phyloP scores from a whole-genome alignment of 2,113 vertebrate species.

The Xenopus tropicalis region UCB_Xtro_10.0 CM004449.2:119087501-119088000 shows the following conservation, averaged over 20 bases:
- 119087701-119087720: slow-evolving; percentile 77
- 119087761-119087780: slow-evolving; percentile 84
- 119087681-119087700: slow-evolving; percentile 75
- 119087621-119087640: background rate
- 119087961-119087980: slow-evolving; percentile 96
- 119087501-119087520: too few species aligned
- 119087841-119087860: slow-evolving; percentile 68
- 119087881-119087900: background rate
- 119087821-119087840: slow-evolving; percentile 78
- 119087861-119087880: background rate
- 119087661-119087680: slow-evolving; percentile 69
- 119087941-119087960: slow-evolving; percentile 91
- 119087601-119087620: too few species aligned
- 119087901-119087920: background rate
- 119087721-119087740: slow-evolving; percentile 63
- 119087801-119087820: slow-evolving; percentile 87
- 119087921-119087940: slow-evolving; percentile 69
- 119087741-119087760: slow-evolving; percentile 73
- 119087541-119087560: too few species aligned
- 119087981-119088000: slow-evolving; percentile 96
- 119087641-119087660: slow-evolving; percentile 59
- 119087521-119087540: too few species aligned
- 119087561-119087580: too few species aligned
- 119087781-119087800: slow-evolving; percentile 88
- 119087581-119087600: too few species aligned